These are phyloP conservation scores for Siderastrea siderea DNA, from an alignment of 92 coral and sea anemone genomes.

Conservation along the genomic window DNA sequence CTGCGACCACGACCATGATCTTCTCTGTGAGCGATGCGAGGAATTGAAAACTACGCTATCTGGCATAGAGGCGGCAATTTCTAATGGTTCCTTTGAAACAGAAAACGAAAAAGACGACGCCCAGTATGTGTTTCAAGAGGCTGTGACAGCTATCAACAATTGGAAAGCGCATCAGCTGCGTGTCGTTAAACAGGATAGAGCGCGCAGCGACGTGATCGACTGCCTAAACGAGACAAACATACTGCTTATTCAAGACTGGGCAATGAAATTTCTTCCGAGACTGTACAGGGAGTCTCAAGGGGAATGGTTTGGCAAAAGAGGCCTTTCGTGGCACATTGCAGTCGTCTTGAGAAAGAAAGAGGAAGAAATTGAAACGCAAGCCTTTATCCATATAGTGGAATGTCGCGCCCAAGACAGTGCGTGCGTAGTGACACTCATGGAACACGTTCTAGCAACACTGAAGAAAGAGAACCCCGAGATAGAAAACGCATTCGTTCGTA, in stretches of 20 bases:
- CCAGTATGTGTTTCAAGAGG: background rate
- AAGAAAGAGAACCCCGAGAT: constrained; percentile 33
- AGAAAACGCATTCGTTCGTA: background rate
- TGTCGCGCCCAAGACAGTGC: constrained; percentile 36
- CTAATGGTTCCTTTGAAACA: background rate
- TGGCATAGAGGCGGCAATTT: background rate
- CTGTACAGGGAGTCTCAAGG: constrained; percentile 37
- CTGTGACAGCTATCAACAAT: background rate
- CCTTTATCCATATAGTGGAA: background rate
- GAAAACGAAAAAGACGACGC: constrained; percentile 40
- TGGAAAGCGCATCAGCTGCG: constrained; percentile 40
- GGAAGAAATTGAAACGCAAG: too few relatives aligned
- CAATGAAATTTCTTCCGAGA: constrained; percentile 40
- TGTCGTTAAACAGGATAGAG: background rate
- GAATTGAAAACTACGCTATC: background rate
- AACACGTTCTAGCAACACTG: constrained; percentile 27
- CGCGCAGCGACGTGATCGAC: too few relatives aligned
- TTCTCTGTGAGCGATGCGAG: too few relatives aligned
- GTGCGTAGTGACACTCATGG: constrained; percentile 22
- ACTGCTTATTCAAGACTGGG: constrained; percentile 41
- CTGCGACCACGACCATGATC: too few relatives aligned
- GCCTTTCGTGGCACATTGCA: too few relatives aligned
- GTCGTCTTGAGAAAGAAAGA: too few relatives aligned
- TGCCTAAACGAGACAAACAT: constrained; percentile 2
- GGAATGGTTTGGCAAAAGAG: background rate